Percentiles rank a stretch among this genome's conserved stretches.
These are phyloP conservation scores for Drosophila willistoni DNA, from an alignment of 1,140 invertebrate species.

Conservation along the genomic window DNA sequence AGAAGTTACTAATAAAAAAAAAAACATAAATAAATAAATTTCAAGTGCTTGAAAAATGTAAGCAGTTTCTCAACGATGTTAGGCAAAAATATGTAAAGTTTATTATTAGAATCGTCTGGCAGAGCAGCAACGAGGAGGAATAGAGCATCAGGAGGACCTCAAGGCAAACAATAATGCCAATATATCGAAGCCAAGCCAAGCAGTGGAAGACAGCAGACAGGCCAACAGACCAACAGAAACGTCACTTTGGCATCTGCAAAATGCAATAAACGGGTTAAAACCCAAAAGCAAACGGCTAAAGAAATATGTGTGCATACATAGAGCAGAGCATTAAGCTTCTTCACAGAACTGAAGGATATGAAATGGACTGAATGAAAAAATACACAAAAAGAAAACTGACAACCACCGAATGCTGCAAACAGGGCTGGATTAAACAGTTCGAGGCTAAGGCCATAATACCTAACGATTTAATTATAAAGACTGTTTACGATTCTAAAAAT, in stretches of 20 bases:
- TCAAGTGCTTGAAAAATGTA: constrained; percentile 8
- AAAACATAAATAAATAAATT: background rate
- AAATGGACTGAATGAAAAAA: constrained; percentile 1
- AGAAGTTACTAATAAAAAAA: constrained; percentile 1
- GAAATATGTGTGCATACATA: constrained; percentile 4
- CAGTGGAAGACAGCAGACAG: background rate
- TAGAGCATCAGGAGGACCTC: background rate
- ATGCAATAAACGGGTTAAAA: constrained; percentile 13
- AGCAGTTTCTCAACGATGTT: constrained; percentile 1
- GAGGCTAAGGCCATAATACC: background rate
- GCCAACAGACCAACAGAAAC: background rate
- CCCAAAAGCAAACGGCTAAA: constrained; percentile 9
- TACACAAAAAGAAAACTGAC: background rate
- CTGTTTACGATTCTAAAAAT: no score
- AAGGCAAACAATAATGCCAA: constrained; percentile 11
- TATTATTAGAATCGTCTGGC: constrained; percentile 1
- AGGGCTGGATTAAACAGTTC: background rate
- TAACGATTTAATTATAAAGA: no score
- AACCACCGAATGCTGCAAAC: background rate
- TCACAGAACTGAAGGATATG: constrained; percentile 3
- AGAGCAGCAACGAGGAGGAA: background rate
- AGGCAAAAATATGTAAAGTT: constrained; percentile 7
- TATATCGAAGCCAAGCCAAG: background rate
- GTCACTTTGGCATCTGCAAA: constrained; percentile 5
- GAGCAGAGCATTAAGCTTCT: background rate